Base-by-base conservation (phyloP, 2,888 invertebrate species). In the Idaea straminata region DNA sequence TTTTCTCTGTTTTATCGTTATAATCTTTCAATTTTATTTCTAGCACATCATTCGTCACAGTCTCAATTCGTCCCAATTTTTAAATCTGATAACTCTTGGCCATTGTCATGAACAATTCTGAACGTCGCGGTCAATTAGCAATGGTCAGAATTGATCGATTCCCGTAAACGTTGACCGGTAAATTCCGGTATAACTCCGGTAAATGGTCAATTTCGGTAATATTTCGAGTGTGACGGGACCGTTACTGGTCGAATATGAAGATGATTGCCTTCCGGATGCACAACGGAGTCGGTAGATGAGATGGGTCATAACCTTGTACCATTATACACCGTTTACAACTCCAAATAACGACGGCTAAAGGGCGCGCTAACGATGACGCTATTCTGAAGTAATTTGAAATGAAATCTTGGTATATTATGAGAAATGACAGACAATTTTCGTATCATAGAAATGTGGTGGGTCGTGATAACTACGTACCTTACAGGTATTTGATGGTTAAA, bases 171-270 rank as follows among this genome's bases (percentile, higher is more conserved):
- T 69, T 64, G 63, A 72, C 69, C 61, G 59, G 73, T 73, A 74
- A 25, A 25, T 25, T 25, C 25, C 47, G 10, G 47, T 47, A 36
- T 36, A 36, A 36, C 10, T 13, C 47, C 47, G 13, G 47, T 47
- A 47, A 47, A 47, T 47, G 71, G 69, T 68, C 72, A 61, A 69
- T 69, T 79, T 72, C 61, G 65, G 68, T 65, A 71, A 68, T 74
- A 67, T 69, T 73, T 65, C 64, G 73, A 75, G 67, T 73, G 75
- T 76, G 74, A 72, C 74, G 73, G 62, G 74, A 68, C 85, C 85
- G 85, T 84, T 84, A 83, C 70, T 13, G 47, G 47, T 47, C 13
- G 13, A 47, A 47, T 47, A 47, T 47, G 47, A 47, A 47, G 47
- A 7, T 47, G 47, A 47, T 47, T 47, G 47, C 47, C 47, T 47